Conservation (phyloP, 2,113 vertebrate genomes). For the Platichthys stellatus region DNA sequence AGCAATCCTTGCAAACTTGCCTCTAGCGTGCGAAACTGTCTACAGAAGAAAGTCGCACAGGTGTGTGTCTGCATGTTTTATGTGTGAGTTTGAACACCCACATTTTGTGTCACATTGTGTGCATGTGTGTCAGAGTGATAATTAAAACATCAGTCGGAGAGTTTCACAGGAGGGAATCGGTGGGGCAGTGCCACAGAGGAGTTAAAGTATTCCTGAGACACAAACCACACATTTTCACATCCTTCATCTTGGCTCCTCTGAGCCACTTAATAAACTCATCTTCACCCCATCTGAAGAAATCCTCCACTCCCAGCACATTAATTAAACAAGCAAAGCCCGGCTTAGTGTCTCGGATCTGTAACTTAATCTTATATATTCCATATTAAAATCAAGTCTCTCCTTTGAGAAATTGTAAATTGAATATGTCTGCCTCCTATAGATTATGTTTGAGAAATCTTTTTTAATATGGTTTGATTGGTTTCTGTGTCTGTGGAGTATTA, state of each 20-base stretch:
- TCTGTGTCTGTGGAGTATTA: not conserved
- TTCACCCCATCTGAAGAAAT: slow-evolving; percentile 48
- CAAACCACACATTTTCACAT: slow-evolving; percentile 51
- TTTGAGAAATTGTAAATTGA: slow-evolving; percentile 49
- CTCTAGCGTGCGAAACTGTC: not conserved
- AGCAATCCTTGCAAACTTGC: not conserved
- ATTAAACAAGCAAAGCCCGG: slow-evolving; percentile 57
- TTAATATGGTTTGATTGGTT: slow-evolving; percentile 19
- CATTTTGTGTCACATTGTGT: slow-evolving; percentile 3
- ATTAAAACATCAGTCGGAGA: slow-evolving; percentile 64
- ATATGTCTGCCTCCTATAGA: slow-evolving; percentile 24
- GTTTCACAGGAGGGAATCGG: slow-evolving; percentile 47
- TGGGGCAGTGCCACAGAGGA: slow-evolving; percentile 51
- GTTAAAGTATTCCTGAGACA: slow-evolving; percentile 52
- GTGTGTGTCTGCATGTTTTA: slow-evolving; percentile 3
- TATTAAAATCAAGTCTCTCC: slow-evolving; percentile 46
- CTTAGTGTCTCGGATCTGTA: slow-evolving; percentile 54
- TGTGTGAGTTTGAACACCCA: not conserved
- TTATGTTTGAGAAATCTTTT: slow-evolving; percentile 33
- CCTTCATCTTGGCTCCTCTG: slow-evolving; percentile 59
- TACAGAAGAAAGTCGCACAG: slow-evolving; percentile 7
- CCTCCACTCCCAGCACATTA: slow-evolving; percentile 56
- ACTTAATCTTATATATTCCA: slow-evolving; percentile 55
- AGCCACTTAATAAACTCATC: slow-evolving; percentile 68
- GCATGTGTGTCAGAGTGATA: slow-evolving; percentile 41